phyloP scores from a whole-genome alignment of 2,113 vertebrate genomes.

The Protobothrops mucrosquamatus region DNA sequence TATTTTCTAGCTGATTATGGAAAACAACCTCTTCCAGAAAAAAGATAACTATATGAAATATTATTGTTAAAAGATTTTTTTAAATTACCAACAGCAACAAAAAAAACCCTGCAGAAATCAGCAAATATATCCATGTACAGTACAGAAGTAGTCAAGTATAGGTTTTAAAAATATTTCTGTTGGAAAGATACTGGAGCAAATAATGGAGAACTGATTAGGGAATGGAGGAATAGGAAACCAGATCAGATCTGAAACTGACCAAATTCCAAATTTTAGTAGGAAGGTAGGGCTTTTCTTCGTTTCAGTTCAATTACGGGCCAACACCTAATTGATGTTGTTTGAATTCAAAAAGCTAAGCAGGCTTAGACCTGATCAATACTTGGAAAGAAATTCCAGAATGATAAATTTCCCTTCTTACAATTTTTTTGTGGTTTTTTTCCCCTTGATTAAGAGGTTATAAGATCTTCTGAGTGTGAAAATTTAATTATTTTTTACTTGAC shows the following conservation, averaged over 20 bases:
- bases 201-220: neutral
- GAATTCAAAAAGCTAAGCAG: neutral
- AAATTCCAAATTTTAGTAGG: neutral
- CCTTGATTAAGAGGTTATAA: neutral
- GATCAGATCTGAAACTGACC: neutral
- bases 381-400: neutral
- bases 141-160: neutral
- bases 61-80: neutral
- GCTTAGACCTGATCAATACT: neutral
- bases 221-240: neutral
- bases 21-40: neutral
- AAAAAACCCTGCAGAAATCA: neutral
- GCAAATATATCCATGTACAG: neutral
- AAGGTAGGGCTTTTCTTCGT: neutral
- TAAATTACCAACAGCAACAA: neutral
- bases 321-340: neutral
- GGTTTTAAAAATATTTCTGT: neutral
- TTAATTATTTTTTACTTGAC: neutral
- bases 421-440: neutral
- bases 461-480: neutral
- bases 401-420: neutral
- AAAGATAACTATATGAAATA: neutral
- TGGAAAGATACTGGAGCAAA: neutral
- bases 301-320: neutral
- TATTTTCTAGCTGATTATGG: neutral